A percentile compares a stretch with the other conserved stretches of the same genome.
phyloP scores from a whole-genome alignment of 2,888 invertebrate genomes.

The Nomada flava region DNA sequence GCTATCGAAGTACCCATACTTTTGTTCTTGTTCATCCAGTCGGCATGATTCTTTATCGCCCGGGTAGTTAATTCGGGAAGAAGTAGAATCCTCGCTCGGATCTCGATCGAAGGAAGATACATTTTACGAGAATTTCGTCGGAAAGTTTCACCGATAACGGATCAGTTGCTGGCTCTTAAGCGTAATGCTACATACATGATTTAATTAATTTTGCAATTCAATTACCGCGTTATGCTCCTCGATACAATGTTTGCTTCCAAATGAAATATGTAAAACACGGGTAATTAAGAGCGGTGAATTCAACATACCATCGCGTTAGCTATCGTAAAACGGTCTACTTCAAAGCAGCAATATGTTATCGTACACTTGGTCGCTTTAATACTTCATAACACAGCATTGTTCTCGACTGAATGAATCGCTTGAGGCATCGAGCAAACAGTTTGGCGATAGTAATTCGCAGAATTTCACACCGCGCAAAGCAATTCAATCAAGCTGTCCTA shows the following conservation, averaged over 20 bases:
- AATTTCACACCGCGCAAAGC: not conserved
- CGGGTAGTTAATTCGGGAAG: not conserved
- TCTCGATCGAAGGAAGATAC: not conserved
- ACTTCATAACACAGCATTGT: constrained; percentile 10
- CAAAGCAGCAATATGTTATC: not conserved
- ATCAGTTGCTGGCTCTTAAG: not conserved
- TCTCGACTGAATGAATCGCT: not conserved
- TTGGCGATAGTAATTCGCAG: not conserved
- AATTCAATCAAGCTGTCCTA: not conserved
- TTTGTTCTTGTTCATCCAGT: constrained; percentile 8
- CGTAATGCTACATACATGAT: not conserved
- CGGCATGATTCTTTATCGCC: constrained; percentile 17
- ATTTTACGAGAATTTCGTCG: not conserved
- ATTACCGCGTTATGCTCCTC: not conserved
- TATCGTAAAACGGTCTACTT: not conserved
- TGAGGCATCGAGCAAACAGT: not conserved
- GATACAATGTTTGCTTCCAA: no score
- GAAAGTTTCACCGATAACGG: not conserved
- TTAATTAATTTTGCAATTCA: constrained; percentile 17
- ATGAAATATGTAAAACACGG: no score
- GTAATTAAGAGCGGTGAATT: not conserved
- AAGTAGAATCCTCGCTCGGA: not conserved
- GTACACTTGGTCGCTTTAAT: not conserved
- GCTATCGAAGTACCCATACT: not conserved
- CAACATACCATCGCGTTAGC: not conserved